Conservation (phyloP, 2,888 invertebrate genomes). For the Nasonovia ribisnigri region DNA sequence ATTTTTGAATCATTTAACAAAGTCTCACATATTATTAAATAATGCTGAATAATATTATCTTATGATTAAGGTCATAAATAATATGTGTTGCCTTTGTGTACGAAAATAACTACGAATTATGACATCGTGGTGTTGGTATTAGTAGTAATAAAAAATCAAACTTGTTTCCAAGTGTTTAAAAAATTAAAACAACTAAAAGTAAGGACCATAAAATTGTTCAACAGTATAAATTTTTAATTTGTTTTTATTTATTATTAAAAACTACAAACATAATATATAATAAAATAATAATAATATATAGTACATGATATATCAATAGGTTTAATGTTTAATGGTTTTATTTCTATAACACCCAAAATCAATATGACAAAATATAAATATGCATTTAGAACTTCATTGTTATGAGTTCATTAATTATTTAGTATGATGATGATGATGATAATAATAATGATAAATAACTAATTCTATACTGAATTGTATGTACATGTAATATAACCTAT, state of each 20-base stretch:
- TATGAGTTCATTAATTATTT: not conserved
- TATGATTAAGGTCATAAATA: not conserved
- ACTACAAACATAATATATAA: not conserved
- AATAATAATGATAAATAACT: not conserved
- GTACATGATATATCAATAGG: not conserved
- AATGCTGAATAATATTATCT: not conserved
- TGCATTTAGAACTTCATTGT: conserved; percentile 2
- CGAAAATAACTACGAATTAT: no score
- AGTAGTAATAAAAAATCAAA: not conserved
- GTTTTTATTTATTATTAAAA: not conserved
- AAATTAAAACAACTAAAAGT: not conserved
- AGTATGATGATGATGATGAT: not conserved
- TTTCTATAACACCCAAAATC: not conserved
- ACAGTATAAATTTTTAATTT: not conserved
- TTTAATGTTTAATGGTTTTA: not conserved
- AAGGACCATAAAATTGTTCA: not conserved
- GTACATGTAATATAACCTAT: not conserved
- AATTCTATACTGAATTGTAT: not conserved
- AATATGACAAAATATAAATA: not conserved
- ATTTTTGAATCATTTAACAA: not conserved
- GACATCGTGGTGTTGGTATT: no score
- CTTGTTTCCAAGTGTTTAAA: not conserved
- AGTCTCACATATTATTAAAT: not conserved
- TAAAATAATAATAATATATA: not conserved
- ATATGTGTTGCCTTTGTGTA: not conserved